These are phyloP conservation scores for Anthopleura xanthogrammica DNA, from an alignment of 92 coral and sea anemone species.

Conservation along the genomic window DNA sequence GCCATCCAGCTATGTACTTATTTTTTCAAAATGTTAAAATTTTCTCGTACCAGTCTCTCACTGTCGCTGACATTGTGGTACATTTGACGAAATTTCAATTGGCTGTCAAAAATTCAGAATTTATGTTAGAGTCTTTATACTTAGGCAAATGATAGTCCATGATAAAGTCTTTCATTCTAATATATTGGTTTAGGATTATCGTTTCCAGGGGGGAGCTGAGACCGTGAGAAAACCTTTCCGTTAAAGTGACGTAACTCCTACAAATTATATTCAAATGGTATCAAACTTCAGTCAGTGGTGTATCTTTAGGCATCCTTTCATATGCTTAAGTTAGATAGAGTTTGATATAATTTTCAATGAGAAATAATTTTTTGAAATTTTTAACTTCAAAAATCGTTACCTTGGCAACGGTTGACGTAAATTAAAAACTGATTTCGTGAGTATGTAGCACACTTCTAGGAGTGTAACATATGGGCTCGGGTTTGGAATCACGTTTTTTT, in stretches of 20 bases:
- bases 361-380: background rate
- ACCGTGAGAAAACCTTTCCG: no score
- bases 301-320: no score
- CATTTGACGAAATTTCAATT: background rate
- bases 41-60: background rate
- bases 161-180: no score
- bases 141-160: background rate
- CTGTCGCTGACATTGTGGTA: background rate
- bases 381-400: background rate
- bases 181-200: no score
- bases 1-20: background rate
- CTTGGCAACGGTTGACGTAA: background rate
- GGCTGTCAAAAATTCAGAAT: background rate
- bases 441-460: background rate
- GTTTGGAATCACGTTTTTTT: background rate
- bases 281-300: no score
- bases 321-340: no score
- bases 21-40: background rate
- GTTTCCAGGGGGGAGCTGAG: no score
- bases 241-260: no score
- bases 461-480: background rate
- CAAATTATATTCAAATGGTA: no score
- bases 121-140: background rate
- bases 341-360: background rate
- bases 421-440: background rate